phyloP scores from a whole-genome alignment of 1,140 invertebrate genomes.

The Aricia agestis region DNA sequence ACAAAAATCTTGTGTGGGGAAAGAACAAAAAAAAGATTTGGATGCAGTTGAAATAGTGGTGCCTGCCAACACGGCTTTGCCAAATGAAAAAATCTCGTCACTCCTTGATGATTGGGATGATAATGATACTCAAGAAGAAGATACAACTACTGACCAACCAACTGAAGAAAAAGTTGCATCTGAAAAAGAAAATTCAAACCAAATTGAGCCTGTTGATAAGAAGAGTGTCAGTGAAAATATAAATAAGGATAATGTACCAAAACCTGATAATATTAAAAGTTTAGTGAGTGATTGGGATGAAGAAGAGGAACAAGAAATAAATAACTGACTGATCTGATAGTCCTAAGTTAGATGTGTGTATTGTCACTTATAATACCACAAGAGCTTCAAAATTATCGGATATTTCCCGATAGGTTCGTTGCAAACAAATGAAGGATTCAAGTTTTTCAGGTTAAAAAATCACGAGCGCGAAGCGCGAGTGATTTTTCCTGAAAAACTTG shows the following conservation, averaged over 20 bases:
- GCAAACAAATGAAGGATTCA: too few relatives aligned
- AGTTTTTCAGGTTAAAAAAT: too few relatives aligned
- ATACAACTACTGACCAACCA: conserved; percentile 19
- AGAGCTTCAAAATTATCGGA: too few relatives aligned
- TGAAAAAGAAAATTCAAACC: conserved; percentile 19
- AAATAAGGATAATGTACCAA: conserved; percentile 25
- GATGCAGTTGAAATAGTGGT: not conserved
- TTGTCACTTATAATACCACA: too few relatives aligned
- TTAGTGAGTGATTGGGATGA: conserved; percentile 70
- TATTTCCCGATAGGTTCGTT: too few relatives aligned
- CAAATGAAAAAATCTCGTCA: conserved; percentile 58
- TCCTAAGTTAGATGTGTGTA: not conserved
- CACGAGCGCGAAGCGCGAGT: too few relatives aligned
- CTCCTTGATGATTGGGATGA: conserved; percentile 74
- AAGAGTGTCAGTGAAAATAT: conserved; percentile 9
- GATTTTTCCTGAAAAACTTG: too few relatives aligned
- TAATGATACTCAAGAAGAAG: conserved; percentile 65
- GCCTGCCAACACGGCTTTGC: not conserved
- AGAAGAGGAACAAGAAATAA: conserved; percentile 53
- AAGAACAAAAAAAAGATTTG: not conserved
- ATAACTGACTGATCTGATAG: conserved; percentile 24
- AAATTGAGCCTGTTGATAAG: conserved; percentile 21
- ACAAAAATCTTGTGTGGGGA: conserved; percentile 20
- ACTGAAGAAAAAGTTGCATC: conserved; percentile 18
- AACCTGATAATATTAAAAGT: conserved; percentile 59